A percentile compares a stretch with the other conserved stretches of the same genome.
Evolutionary conservation across 2,113 vertebrate species (phyloP).

Genomic region (Crotophaga sulcirostris): DNA sequence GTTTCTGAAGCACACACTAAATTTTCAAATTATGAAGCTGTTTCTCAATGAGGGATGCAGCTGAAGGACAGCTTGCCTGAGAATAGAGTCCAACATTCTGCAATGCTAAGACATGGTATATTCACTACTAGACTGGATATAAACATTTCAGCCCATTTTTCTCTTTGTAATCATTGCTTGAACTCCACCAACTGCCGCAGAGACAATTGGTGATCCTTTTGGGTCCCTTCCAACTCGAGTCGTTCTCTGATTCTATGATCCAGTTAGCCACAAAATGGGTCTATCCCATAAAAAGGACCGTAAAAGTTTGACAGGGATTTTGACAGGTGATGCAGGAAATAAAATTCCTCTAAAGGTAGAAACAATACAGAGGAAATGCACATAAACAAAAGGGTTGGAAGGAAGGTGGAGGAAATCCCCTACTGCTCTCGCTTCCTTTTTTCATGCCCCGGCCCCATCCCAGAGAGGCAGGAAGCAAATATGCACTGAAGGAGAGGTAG

Average conservation of each 20-base stretch:
- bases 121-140: not conserved
- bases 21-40: not conserved
- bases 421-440: not conserved
- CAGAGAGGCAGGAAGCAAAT: not conserved
- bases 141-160: not conserved
- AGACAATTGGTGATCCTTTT: too few species aligned
- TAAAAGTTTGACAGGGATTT: not conserved
- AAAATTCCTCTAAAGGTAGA: not conserved
- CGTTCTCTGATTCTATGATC: too few species aligned
- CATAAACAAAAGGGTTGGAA: not conserved
- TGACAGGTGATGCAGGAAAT: not conserved
- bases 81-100: not conserved
- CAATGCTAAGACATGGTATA: not conserved
- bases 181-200: not conserved
- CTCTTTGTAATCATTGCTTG: not conserved
- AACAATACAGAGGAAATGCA: not conserved
- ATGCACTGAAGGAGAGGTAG: not conserved
- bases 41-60: not conserved
- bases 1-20: not conserved
- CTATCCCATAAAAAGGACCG: not conserved
- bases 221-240: too few species aligned
- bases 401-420: not conserved
- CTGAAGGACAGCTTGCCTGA: not conserved
- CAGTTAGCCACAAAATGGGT: not conserved
- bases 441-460: not conserved